phyloP scores from a whole-genome alignment of 2,113 vertebrate genomes.

The Ceratotherium simum region DNA sequence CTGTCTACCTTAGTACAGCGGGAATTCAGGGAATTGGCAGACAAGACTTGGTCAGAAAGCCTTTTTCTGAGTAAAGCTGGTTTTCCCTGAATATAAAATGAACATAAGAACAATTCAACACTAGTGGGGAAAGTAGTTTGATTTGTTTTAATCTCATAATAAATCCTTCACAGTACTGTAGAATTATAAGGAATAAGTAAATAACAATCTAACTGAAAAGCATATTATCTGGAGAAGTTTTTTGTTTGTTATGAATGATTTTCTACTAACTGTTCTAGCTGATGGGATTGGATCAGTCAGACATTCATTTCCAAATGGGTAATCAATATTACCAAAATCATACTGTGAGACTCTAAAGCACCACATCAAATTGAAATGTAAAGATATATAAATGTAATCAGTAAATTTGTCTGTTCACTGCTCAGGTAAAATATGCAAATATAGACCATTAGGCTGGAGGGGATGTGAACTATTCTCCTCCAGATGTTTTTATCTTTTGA shows the following conservation, averaged over 20 bases:
- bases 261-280: not conserved
- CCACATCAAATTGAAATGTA: not conserved
- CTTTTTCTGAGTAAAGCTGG: constrained; percentile 17
- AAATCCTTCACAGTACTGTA: not conserved
- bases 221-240: not conserved
- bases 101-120: not conserved
- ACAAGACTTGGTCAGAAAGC: not conserved
- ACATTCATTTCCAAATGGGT: not conserved
- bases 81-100: not conserved
- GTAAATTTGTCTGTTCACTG: not conserved
- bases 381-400: not conserved
- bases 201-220: not conserved
- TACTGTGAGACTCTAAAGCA: not conserved
- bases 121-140: not conserved
- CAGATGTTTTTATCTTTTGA: not conserved
- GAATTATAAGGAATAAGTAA: not conserved
- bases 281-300: not conserved
- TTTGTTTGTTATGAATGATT: not conserved
- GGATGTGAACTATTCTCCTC: not conserved
- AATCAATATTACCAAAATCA: not conserved
- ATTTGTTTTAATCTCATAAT: not conserved
- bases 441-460: not conserved
- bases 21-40: not conserved
- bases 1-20: not conserved
- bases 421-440: not conserved